Conservation (phyloP, 2,888 invertebrate species). For the Drosophila dives region DNA sequence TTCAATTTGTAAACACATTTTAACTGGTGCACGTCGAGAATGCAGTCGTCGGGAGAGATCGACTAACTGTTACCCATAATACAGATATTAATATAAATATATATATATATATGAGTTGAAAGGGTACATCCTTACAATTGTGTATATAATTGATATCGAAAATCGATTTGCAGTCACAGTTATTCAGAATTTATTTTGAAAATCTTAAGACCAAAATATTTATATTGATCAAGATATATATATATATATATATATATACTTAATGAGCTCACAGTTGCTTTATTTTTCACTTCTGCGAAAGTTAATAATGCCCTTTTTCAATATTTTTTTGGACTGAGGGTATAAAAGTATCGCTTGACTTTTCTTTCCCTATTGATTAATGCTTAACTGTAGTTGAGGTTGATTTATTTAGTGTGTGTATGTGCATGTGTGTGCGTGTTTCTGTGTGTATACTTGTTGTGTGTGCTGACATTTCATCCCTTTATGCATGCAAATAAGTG, state of each 20-base stretch:
- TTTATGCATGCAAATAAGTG: constrained; percentile 55
- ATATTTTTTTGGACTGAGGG: neutral
- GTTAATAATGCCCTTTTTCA: neutral
- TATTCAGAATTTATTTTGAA: neutral
- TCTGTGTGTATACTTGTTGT: neutral
- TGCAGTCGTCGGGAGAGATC: neutral
- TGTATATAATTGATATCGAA: neutral
- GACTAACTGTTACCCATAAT: neutral
- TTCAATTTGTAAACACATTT: neutral
- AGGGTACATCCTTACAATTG: neutral
- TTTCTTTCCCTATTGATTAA: constrained; percentile 28
- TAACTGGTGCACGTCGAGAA: neutral
- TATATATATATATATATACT: neutral
- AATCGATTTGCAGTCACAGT: neutral
- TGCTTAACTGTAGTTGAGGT: constrained; percentile 37
- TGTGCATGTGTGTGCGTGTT: neutral
- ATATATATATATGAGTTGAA: neutral
- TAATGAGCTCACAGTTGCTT: neutral
- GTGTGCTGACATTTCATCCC: constrained; percentile 26
- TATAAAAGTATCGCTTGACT: neutral
- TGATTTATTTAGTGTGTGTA: constrained; percentile 37
- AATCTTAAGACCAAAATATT: neutral
- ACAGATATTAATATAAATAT: neutral
- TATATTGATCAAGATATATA: neutral
- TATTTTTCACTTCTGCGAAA: neutral